These are phyloP conservation scores for Minunthozetes semirufus DNA, from an alignment of 2,888 invertebrate species.

Conservation along the genomic window DNA sequence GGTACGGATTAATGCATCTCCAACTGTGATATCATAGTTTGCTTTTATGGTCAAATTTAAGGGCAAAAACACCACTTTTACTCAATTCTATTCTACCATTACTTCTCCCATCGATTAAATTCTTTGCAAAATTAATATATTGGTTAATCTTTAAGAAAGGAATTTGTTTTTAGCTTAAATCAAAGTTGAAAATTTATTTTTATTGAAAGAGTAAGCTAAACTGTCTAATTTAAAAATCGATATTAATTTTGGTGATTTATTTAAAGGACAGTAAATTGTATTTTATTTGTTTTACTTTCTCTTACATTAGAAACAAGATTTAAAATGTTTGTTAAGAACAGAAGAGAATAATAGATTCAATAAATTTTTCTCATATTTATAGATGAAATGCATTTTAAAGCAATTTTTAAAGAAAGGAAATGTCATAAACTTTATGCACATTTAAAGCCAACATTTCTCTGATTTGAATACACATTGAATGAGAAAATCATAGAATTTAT, in stretches of 20 bases:
- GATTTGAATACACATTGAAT: constrained; percentile 8
- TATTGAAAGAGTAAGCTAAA: no score
- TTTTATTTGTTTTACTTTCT: no score
- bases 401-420: neutral
- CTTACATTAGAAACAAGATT: no score
- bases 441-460: neutral
- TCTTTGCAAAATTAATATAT: no score
- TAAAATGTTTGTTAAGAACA: neutral
- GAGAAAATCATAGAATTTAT: neutral
- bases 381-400: constrained; percentile 1
- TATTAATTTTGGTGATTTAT: no score
- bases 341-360: neutral
- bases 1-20: constrained; percentile 16
- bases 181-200: no score
- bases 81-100: neutral
- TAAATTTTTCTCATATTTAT: neutral
- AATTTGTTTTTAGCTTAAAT: no score
- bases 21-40: constrained; percentile 25
- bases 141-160: no score
- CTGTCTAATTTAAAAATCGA: no score
- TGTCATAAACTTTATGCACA: neutral
- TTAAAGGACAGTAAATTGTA: no score
- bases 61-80: neutral
- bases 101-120: neutral
- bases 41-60: constrained; percentile 22